Base-by-base conservation (phyloP, 2,888 invertebrate species). In the Scaptomyza tumidula region DNA sequence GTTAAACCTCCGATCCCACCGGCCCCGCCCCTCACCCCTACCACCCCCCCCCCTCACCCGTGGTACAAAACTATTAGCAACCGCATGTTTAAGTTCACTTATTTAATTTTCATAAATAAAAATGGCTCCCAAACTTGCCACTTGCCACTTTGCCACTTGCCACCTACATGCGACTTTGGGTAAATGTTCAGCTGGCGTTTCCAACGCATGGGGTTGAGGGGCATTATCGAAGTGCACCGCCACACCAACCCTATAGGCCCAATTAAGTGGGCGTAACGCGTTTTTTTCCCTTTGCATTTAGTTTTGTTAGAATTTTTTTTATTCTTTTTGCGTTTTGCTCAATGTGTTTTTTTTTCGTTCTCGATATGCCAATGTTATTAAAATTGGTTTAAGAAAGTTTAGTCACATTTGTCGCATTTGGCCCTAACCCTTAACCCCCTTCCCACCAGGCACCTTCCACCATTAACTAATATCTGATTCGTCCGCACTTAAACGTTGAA, bases 91-190 rank as follows among this genome's bases (percentile, higher is more conserved):
- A 83, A 83, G 83, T 83, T 83, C 83, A 83, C 83, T 83, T 83
- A 83, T 78, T 86, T 82, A 80, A 85, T 85, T 85, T 82, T 80
- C 69, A 80, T 85, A 85, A 84, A 84, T 86, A 85, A 83, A 82
- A 33, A 45, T 60, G 37, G 56, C 16, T 14, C 48, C 13, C n/a
- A 10, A 41, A 41, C 41, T 16, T 1, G 41, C 41, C 9, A 39
- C 41, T 27, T 14, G 2, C 35, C 10, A 24, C 41, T 10, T 10
- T 10, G 16, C 41, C 27, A 14, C n/a, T 31, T 10, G 1, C 55
- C 27, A 5, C 39, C 5, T 39, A 13, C 19, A 16, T n/a, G 41
- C 31, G 48, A 33, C 62, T 80, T 80, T 83, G 85, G 85, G 82
- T 75, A 79, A 80, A 85, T 65, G 65, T 53, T 85, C 83, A 83